Evolutionary conservation across 2,797 vertebrate species (phyloP).

Genomic region (Microctenopoma steveboyesi): DNA sequence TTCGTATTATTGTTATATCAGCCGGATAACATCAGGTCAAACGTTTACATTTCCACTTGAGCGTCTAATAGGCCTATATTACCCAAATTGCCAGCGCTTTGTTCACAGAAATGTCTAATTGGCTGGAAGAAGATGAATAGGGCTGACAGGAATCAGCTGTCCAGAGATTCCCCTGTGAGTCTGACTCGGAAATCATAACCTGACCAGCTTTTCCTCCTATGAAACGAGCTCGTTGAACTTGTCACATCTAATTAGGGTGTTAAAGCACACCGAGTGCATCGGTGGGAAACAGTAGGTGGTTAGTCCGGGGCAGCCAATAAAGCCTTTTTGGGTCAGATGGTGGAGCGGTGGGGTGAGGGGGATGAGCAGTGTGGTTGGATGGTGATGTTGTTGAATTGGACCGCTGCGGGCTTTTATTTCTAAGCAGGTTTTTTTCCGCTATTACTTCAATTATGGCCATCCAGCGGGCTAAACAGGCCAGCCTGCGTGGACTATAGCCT

Average conservation of each 20-base stretch:
- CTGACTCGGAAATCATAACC: conserved; percentile 94
- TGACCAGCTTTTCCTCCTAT: conserved; percentile 87
- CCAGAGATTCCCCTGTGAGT: conserved; percentile 78
- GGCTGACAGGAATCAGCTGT: conserved; percentile 81
- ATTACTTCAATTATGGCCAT: conserved; percentile 79
- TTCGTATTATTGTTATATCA: conserved; percentile 3
- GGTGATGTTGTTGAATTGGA: conserved; percentile 72
- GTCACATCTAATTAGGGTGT: conserved; percentile 95
- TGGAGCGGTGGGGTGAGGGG: conserved; percentile 20
- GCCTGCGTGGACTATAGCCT: conserved; percentile 71
- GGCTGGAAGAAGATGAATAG: conserved; percentile 81
- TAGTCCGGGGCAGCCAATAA: conserved; percentile 77
- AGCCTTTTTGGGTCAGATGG: conserved; percentile 77
- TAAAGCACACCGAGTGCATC: conserved; percentile 84
- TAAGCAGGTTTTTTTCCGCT: conserved; percentile 66
- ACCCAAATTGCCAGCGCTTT: conserved; percentile 63
- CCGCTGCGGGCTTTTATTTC: conserved; percentile 75
- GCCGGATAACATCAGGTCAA: conserved; percentile 3
- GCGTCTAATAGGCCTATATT: conserved; percentile 45
- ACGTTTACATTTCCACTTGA: conserved; percentile 58
- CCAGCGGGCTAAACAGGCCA: conserved; percentile 74
- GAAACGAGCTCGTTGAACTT: conserved; percentile 92
- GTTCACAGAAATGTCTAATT: conserved; percentile 77
- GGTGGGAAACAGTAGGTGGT: conserved; percentile 82
- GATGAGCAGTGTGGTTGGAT: conserved; percentile 54